Evolutionary conservation across 1,140 invertebrate species (phyloP).

Genomic region (Chelonus insularis): DNA sequence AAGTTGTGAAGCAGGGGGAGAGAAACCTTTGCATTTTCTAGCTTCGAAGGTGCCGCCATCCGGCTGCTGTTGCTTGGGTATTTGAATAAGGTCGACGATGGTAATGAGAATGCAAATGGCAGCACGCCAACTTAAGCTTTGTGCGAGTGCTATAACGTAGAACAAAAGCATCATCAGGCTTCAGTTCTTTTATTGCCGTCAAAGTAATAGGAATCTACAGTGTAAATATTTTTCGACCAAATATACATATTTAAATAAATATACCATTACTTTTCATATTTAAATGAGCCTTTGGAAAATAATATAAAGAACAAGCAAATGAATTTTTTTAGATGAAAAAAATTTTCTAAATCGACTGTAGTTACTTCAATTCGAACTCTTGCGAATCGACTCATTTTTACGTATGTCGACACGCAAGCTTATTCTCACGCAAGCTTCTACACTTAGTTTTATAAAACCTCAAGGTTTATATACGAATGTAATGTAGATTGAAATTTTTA

Average conservation of each 20-base stretch:
- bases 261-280: no score
- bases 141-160: constrained; percentile 31
- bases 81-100: constrained; percentile 46
- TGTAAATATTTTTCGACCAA: constrained; percentile 7
- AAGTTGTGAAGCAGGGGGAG: no score
- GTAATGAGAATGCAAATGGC: constrained; percentile 49
- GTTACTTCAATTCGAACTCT: constrained; percentile 1
- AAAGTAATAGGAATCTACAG: constrained; percentile 16
- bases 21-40: not conserved
- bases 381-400: constrained; percentile 12
- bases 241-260: not conserved
- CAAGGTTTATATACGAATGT: not conserved
- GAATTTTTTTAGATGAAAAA: no score
- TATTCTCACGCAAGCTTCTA: constrained; percentile 16
- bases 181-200: not conserved
- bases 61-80: constrained; percentile 38
- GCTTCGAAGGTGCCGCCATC: not conserved
- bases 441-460: no score
- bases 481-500: not conserved
- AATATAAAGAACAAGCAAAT: no score
- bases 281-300: no score
- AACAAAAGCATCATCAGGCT: constrained; percentile 32
- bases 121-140: constrained; percentile 38
- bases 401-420: constrained; percentile 7
- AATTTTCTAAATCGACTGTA: not conserved